These are phyloP conservation scores for Rhabdomys dilectus DNA, from an alignment of 2,113 vertebrate genomes.

Conservation along the genomic window DNA sequence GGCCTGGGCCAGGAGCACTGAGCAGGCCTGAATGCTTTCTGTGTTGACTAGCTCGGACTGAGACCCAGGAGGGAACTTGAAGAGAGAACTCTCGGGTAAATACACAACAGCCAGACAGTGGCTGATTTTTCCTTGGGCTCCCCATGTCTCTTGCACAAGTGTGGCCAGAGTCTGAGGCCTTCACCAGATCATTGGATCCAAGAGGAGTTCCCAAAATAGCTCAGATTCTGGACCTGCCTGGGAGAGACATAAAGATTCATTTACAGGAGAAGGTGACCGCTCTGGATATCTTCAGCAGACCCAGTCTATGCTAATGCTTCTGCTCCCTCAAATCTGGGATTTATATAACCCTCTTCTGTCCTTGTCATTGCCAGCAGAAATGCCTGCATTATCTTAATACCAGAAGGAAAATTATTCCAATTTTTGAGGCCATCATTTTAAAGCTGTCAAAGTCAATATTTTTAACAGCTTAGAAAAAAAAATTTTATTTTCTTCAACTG, in stretches of 20 bases:
- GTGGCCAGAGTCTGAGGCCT: conserved; percentile 43
- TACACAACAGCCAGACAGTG: conserved; percentile 70
- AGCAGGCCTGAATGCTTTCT: conserved; percentile 84
- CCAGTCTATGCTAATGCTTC: conserved; percentile 71
- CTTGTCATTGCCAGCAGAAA: conserved; percentile 67
- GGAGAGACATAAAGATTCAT: conserved; percentile 76
- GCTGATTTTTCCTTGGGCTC: conserved; percentile 76
- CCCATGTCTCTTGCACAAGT: conserved; percentile 33
- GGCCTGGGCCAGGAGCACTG: conserved; percentile 80
- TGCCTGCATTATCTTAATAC: conserved; percentile 83
- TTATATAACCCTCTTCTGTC: conserved; percentile 78
- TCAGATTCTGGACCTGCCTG: conserved; percentile 63
- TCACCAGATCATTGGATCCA: conserved; percentile 54
- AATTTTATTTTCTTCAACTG: conserved; percentile 51
- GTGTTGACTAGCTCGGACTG: conserved; percentile 78
- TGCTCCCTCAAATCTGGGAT: conserved; percentile 71
- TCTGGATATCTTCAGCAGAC: conserved; percentile 66
- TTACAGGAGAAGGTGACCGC: conserved; percentile 69
- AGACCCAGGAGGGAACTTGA: conserved; percentile 77
- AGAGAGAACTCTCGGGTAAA: conserved; percentile 71
- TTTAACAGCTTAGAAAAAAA: conserved; percentile 78
- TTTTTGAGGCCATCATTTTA: conserved; percentile 85
- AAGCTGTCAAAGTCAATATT: conserved; percentile 83
- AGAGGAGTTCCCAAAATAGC: conserved; percentile 65
- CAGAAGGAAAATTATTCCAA: conserved; percentile 83